Evolutionary conservation across 1,140 invertebrate species (phyloP).

Genomic region (Sycophaga agraensis): DNA sequence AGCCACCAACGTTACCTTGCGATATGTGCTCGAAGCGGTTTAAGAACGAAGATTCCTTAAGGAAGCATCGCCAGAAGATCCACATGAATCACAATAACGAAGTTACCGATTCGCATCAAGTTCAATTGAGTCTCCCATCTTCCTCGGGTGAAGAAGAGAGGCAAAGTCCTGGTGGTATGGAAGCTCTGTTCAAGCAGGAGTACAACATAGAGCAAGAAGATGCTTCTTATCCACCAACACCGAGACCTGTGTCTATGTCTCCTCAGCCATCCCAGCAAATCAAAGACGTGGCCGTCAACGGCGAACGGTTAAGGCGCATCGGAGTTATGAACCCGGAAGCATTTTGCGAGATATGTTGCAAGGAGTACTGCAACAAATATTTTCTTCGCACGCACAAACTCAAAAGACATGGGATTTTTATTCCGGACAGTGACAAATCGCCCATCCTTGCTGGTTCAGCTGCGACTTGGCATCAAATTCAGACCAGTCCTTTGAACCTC

Average conservation of each 20-base stretch:
- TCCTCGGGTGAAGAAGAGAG: conserved; percentile 26
- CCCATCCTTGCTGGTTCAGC: conserved; percentile 49
- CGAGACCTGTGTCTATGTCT: conserved; percentile 57
- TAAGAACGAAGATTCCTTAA: conserved; percentile 58
- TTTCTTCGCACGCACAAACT: conserved; percentile 90
- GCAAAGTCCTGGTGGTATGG: conserved; percentile 48
- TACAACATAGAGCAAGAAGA: conserved; percentile 61
- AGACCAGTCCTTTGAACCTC: conserved; percentile 65
- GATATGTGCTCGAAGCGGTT: conserved; percentile 61
- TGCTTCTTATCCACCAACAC: conserved; percentile 57
- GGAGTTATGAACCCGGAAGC: conserved; percentile 84
- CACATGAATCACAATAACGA: conserved; percentile 42
- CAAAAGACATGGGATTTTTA: conserved; percentile 73
- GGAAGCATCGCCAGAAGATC: conserved; percentile 57
- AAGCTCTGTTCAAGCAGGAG: conserved; percentile 50
- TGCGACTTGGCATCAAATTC: conserved; percentile 58
- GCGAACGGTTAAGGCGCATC: conserved; percentile 70
- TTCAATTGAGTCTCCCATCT: neutral
- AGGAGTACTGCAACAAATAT: conserved; percentile 95
- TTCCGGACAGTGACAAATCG: conserved; percentile 61
- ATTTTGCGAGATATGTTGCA: conserved; percentile 92
- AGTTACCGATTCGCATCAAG: conserved; percentile 10
- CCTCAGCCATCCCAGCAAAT: conserved; percentile 65
- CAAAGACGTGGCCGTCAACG: conserved; percentile 65
- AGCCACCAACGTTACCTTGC: conserved; percentile 47